A percentile compares a stretch with the other conserved stretches of the same genome.
These are phyloP conservation scores for Petrophora chlorosata DNA, from an alignment of 2,888 invertebrate genomes.

Conservation along the genomic window DNA sequence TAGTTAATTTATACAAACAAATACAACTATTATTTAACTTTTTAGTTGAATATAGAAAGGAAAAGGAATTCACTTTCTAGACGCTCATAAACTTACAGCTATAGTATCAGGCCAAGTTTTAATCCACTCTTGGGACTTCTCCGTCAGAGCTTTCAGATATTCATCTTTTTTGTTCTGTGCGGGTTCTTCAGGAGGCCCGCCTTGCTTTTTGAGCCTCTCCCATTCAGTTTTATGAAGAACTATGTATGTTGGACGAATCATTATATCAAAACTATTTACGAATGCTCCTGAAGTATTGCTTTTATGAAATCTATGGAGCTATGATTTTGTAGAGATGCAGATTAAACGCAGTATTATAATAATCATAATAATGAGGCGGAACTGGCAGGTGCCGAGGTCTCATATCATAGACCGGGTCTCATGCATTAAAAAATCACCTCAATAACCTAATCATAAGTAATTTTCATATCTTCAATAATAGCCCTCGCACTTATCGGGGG, in stretches of 20 bases:
- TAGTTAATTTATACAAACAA: too few relatives aligned
- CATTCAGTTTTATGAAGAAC: slow-evolving; percentile 55
- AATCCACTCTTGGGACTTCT: slow-evolving; percentile 57
- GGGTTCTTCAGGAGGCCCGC: slow-evolving; percentile 24
- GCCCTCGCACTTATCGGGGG: too few relatives aligned
- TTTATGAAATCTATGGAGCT: slow-evolving; percentile 11
- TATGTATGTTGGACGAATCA: slow-evolving; percentile 32
- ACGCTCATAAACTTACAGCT: slow-evolving; percentile 39
- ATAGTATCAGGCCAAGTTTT: slow-evolving; percentile 59
- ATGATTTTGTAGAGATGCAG: slow-evolving; percentile 1
- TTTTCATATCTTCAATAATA: too few relatives aligned
- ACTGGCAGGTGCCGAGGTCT: too few relatives aligned
- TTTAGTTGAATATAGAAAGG: too few relatives aligned
- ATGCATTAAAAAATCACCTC: too few relatives aligned
- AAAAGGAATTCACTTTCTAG: background rate
- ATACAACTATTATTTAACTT: too few relatives aligned
- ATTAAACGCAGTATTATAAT: background rate
- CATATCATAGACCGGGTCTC: too few relatives aligned
- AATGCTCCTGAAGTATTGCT: background rate
- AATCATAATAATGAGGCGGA: too few relatives aligned
- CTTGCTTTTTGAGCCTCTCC: slow-evolving; percentile 50
- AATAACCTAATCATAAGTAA: too few relatives aligned
- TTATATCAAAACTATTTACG: slow-evolving; percentile 8
- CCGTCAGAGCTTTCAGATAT: slow-evolving; percentile 49
- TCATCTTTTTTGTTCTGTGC: slow-evolving; percentile 33